A percentile compares a stretch with the other conserved stretches of the same genome.
These are phyloP conservation scores for Parauchenoglanis ngamensis DNA, from an alignment of 2,797 vertebrate genomes.

Conservation along the genomic window DNA sequence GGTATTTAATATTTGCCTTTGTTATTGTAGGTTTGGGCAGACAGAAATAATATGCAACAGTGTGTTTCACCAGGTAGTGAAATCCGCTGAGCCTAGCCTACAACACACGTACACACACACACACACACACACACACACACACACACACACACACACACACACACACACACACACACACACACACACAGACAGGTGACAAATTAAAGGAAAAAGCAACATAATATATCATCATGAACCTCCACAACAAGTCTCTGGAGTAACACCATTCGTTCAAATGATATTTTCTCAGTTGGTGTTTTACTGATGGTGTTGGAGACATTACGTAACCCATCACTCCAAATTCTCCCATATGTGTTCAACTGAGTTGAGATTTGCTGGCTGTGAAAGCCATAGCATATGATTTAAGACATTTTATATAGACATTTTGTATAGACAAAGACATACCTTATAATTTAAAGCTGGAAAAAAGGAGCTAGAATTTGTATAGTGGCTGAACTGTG, in stretches of 20 bases:
- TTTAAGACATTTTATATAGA: background rate
- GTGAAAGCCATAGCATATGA: background rate
- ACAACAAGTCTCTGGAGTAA: background rate
- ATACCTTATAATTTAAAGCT: background rate
- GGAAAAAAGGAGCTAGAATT: background rate
- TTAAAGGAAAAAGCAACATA: background rate
- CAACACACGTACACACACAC: background rate
- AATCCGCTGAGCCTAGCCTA: background rate
- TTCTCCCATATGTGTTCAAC: background rate
- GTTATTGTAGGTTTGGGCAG: slow-evolving; percentile 4
- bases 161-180: background rate
- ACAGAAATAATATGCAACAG: background rate
- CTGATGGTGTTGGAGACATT: background rate
- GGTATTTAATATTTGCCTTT: background rate
- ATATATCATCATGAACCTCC: background rate
- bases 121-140: background rate
- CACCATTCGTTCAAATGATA: background rate
- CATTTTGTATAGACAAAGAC: background rate
- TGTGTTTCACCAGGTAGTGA: background rate
- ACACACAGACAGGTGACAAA: background rate
- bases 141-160: background rate
- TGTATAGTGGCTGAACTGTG: background rate
- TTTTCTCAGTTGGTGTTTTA: background rate
- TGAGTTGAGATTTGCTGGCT: background rate
- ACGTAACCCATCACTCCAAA: background rate